Conservation (phyloP, 2,797 vertebrate species). For the Buceros bicornis region DNA sequence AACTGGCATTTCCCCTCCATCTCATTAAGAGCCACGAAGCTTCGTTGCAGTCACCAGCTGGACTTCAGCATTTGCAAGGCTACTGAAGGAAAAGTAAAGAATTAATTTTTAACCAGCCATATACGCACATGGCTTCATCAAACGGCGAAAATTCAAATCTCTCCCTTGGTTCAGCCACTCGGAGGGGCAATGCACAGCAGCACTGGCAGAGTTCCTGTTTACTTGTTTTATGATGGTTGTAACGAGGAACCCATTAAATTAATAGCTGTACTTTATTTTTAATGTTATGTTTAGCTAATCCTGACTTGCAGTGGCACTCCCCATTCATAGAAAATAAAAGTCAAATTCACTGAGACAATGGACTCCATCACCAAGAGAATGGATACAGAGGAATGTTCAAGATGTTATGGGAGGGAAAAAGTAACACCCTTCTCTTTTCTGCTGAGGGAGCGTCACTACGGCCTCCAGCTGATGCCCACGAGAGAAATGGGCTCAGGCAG, state of each 20-base stretch:
- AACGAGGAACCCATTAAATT: conserved; percentile 76
- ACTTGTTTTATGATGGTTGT: conserved; percentile 75
- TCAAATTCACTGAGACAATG: background rate
- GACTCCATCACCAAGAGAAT: background rate
- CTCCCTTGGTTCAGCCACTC: conserved; percentile 42
- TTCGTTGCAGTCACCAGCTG: background rate
- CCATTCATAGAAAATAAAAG: conserved; percentile 53
- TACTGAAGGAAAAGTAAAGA: conserved; percentile 38
- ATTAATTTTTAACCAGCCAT: conserved; percentile 51
- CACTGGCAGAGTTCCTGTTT: conserved; percentile 73
- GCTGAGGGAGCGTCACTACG: background rate
- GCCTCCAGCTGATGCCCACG: background rate
- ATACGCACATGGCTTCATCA: background rate
- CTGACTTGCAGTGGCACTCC: conserved; percentile 57
- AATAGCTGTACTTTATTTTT: conserved; percentile 77
- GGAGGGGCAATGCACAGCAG: conserved; percentile 34
- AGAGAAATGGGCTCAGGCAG: background rate
- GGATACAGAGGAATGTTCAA: background rate
- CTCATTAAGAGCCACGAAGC: conserved; percentile 3
- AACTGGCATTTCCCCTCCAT: conserved; percentile 15
- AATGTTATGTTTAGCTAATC: conserved; percentile 77
- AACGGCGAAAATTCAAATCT: conserved; percentile 52
- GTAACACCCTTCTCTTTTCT: background rate
- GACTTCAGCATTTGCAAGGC: conserved; percentile 36
- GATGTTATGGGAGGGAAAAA: background rate